These are phyloP conservation scores for Hirudinaria manillensis DNA, from an alignment of 2,888 invertebrate species.

Conservation along the genomic window DNA sequence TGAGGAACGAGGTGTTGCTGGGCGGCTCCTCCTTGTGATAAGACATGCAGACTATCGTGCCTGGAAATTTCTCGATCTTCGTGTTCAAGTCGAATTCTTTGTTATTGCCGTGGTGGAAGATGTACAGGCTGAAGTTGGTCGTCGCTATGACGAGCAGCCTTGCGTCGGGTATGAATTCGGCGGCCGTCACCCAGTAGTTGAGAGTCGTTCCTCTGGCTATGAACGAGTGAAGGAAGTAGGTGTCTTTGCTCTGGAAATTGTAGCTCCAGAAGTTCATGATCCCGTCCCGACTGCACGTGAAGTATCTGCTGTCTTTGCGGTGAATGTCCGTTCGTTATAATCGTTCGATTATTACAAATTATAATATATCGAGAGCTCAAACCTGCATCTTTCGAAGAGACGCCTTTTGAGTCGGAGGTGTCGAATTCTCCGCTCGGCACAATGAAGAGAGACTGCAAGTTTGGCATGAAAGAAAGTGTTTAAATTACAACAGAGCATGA, in stretches of 20 bases:
- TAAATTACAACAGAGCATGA: too few relatives aligned
- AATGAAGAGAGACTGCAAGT: slow-evolving; percentile 8
- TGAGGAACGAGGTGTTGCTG: slow-evolving; percentile 49
- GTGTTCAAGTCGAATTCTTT: slow-evolving; percentile 21
- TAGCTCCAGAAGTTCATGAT: slow-evolving; percentile 72
- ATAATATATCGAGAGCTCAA: not conserved
- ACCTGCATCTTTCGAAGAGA: slow-evolving; percentile 18
- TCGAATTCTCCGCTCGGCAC: slow-evolving; percentile 11
- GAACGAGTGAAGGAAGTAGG: slow-evolving; percentile 64
- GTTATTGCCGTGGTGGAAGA: slow-evolving; percentile 64
- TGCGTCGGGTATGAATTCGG: slow-evolving; percentile 70
- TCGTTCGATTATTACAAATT: not conserved
- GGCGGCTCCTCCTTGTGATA: slow-evolving; percentile 29
- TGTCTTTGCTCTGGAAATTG: slow-evolving; percentile 60
- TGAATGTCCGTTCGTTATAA: not conserved
- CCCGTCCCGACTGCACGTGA: slow-evolving; percentile 72
- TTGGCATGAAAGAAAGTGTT: too few relatives aligned
- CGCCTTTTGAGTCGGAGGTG: slow-evolving; percentile 1
- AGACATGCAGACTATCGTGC: slow-evolving; percentile 25
- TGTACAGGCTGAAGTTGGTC: slow-evolving; percentile 64
- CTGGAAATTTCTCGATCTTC: slow-evolving; percentile 30
- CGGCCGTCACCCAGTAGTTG: slow-evolving; percentile 65
- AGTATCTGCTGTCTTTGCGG: slow-evolving; percentile 62
- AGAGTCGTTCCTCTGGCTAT: slow-evolving; percentile 67
- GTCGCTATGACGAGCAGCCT: slow-evolving; percentile 72